phyloP scores from a whole-genome alignment of 1,140 invertebrate genomes.

The Anagrus nilaparvatae region DNA sequence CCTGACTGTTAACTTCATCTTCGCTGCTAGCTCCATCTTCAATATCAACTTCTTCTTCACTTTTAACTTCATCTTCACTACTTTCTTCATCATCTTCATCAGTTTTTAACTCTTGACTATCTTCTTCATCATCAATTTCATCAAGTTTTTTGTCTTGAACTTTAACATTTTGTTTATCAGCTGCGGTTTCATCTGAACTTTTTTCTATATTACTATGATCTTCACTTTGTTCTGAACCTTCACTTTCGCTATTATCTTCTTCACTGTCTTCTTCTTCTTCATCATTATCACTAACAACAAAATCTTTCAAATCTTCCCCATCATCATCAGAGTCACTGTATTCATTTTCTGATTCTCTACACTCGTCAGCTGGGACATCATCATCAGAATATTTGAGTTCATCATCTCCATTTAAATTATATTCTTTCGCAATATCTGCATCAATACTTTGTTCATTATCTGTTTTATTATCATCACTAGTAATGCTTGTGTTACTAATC shows the following conservation, averaged over 20 bases:
- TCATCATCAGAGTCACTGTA: conserved; percentile 27
- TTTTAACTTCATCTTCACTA: conserved; percentile 7
- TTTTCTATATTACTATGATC: conserved; percentile 4
- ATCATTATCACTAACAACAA: conserved; percentile 26
- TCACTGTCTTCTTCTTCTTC: conserved; percentile 10
- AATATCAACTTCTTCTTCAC: not conserved
- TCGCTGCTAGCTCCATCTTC: not conserved
- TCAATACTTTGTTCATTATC: conserved; percentile 18
- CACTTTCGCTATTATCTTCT: not conserved
- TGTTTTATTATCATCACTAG: not conserved
- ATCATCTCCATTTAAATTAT: conserved; percentile 26
- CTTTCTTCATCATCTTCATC: conserved; percentile 7
- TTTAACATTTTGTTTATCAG: conserved; percentile 4
- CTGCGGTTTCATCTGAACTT: conserved; percentile 7
- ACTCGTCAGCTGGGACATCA: conserved; percentile 26
- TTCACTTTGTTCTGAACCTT: not conserved
- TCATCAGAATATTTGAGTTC: conserved; percentile 25
- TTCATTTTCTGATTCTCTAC: conserved; percentile 26
- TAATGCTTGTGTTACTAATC: not conserved
- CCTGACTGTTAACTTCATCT: conserved; percentile 5
- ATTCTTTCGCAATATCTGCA: conserved; percentile 27
- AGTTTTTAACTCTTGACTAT: conserved; percentile 4
- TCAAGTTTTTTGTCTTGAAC: conserved; percentile 12
- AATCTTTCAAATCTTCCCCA: conserved; percentile 26
- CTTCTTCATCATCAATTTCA: conserved; percentile 11